Conservation (phyloP, 1,140 invertebrate genomes). For the Platyura marginata region DNA sequence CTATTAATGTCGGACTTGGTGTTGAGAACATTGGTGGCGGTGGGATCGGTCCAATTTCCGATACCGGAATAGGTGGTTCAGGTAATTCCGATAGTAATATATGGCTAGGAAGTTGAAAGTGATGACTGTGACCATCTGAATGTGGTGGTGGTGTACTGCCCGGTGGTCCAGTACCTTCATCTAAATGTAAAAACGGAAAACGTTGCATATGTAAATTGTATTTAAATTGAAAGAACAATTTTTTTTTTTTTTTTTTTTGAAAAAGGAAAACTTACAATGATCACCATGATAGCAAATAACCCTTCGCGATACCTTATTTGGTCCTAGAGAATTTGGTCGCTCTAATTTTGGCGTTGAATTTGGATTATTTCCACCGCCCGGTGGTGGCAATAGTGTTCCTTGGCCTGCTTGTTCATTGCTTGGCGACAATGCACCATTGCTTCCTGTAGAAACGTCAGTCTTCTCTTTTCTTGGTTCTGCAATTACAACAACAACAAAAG, state of each 20-base stretch:
- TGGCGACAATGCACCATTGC: constrained; percentile 40
- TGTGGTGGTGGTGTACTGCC: constrained; percentile 31
- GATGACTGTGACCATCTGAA: constrained; percentile 25
- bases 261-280: constrained; percentile 34
- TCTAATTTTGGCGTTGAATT: constrained; percentile 36
- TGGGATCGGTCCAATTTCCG: constrained; percentile 85
- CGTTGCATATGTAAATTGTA: no score
- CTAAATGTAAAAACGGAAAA: no score
- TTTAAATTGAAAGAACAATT: no score
- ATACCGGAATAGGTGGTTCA: constrained; percentile 76
- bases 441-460: constrained; percentile 51
- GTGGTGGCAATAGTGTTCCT: constrained; percentile 24
- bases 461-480: constrained; percentile 80
- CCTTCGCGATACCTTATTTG: constrained; percentile 47
- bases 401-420: constrained; percentile 32
- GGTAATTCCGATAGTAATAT: constrained; percentile 67
- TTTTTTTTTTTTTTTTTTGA: no score
- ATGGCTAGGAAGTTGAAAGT: constrained; percentile 24
- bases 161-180: constrained; percentile 30
- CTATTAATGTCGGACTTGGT: constrained; percentile 52
- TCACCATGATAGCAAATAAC: constrained; percentile 53
- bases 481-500: constrained; percentile 23
- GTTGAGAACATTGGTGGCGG: constrained; percentile 90
- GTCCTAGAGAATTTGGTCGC: constrained; percentile 51
- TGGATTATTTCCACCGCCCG: constrained; percentile 16